Evolutionary conservation across 2,797 vertebrate genomes (phyloP), one percentile per base, ranked within the genome.

Genomic region (Scomberomorus guttatus): DNA sequence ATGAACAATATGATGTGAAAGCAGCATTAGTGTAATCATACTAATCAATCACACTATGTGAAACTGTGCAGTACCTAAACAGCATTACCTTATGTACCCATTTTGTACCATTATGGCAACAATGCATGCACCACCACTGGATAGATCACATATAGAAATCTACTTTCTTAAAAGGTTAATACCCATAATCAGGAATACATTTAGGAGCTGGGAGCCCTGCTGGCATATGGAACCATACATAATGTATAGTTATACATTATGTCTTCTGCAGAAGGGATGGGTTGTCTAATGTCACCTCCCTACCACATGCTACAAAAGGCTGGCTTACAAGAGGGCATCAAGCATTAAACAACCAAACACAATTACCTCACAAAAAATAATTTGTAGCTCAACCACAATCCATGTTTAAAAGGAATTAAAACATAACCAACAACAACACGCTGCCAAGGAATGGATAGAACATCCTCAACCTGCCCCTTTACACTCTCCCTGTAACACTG

Each of bases 231-330:
- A 74, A 22, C 3, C 59, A 85, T 77, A 20, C 64, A 80, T 73
- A 71, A 82, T 87, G 71, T 63, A 85, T 67, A 50, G 24, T 71
- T 39, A 24, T 0, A 50, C 48, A 50, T 63, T 32, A 52, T 32
- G 62, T 15, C 32, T 60, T 60, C 22, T 29, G 70, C 29, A 51
- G 62, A 55, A 7, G 17, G 37, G 10, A 27, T 3, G n/a, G 46
- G 56, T 27, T 78, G 54, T 75, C 69, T 81, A 82, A 84, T 79
- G 77, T 82, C 68, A 59, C 39, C 22, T 71, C 51, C n/a, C 39
- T 10, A 2, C 39, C 17, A 52, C 46, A 22, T 17, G 46, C 17
- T 18, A 34, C 1, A 0, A 24, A n/a, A 48, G 25, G 34, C 37
- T 48, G 57, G 25, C 39, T 46, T 29, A 32, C 57, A 75, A 52